Evolutionary conservation across 2,797 vertebrate genomes (phyloP).

Genomic region (Crocodylus rhombifer): DNA sequence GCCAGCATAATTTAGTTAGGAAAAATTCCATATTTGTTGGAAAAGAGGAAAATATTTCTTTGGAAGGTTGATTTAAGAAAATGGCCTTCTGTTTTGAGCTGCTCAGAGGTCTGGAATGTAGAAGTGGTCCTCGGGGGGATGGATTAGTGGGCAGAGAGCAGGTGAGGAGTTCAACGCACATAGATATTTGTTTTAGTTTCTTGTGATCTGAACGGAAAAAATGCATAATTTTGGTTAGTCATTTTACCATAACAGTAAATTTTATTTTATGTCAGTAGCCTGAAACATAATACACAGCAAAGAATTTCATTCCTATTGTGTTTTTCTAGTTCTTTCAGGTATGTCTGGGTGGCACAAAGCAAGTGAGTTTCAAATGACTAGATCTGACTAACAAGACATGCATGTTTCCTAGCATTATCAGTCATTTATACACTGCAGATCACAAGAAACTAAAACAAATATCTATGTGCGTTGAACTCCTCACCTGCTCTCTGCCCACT

Average conservation of each 20-base stretch:
- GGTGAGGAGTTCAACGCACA: slow-evolving; percentile 41
- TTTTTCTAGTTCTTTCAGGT: slow-evolving; percentile 20
- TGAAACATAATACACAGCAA: slow-evolving; percentile 42
- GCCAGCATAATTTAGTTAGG: neutral
- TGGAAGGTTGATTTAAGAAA: slow-evolving; percentile 30
- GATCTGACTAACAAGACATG: slow-evolving; percentile 17
- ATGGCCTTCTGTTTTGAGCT: slow-evolving; percentile 20
- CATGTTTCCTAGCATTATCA: neutral
- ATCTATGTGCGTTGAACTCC: slow-evolving; percentile 36
- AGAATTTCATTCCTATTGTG: neutral
- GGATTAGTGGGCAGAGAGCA: slow-evolving; percentile 32
- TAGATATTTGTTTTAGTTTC: slow-evolving; percentile 39
- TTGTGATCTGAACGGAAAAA: slow-evolving; percentile 47
- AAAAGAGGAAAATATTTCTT: slow-evolving; percentile 34
- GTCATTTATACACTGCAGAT: slow-evolving; percentile 8
- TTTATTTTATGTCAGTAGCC: slow-evolving; percentile 44
- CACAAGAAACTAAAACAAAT: slow-evolving; percentile 51
- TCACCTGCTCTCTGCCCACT: slow-evolving; percentile 35
- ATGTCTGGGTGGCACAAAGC: neutral
- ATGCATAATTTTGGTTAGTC: slow-evolving; percentile 33
- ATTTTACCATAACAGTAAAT: slow-evolving; percentile 44
- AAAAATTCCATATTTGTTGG: slow-evolving; percentile 28
- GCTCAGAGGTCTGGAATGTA: slow-evolving; percentile 55
- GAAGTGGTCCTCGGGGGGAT: slow-evolving; percentile 16
- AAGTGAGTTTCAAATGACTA: slow-evolving; percentile 48